phyloP scores from a whole-genome alignment of 2,888 invertebrate species.

The Drosophila demipolita region DNA sequence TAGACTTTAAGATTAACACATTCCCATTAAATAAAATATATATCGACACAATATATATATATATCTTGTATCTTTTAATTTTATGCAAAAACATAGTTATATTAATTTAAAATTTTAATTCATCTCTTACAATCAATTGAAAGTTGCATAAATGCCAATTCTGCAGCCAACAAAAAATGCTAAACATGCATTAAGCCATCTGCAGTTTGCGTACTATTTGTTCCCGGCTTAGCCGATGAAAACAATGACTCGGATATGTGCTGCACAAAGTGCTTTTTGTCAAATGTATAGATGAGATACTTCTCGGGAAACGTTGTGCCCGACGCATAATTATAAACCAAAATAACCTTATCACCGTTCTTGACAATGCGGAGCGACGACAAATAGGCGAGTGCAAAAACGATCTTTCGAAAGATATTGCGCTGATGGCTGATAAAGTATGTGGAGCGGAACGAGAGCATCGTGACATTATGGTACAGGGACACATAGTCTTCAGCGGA shows the following conservation, averaged over 20 bases:
- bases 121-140: not conserved
- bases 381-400: constrained; percentile 72
- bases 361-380: constrained; percentile 49
- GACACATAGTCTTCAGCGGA: constrained; percentile 74
- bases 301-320: constrained; percentile 72
- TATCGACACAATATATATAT: constrained; percentile 18
- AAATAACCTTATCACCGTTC: constrained; percentile 59
- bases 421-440: constrained; percentile 44
- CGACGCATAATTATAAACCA: constrained; percentile 68
- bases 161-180: not conserved
- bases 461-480: constrained; percentile 74
- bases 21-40: constrained; percentile 53
- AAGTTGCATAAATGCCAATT: constrained; percentile 7
- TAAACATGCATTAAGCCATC: not conserved
- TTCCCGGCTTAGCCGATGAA: constrained; percentile 7
- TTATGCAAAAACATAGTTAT: not conserved
- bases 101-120: not conserved
- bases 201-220: not conserved
- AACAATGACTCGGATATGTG: constrained; percentile 62
- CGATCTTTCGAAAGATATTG: constrained; percentile 60
- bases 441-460: constrained; percentile 65
- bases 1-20: constrained; percentile 46
- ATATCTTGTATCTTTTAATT: not conserved
- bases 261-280: constrained; percentile 49
- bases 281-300: constrained; percentile 72